Base-by-base conservation (phyloP, 2,113 vertebrate genomes). In the Stictonetta naevosa region DNA sequence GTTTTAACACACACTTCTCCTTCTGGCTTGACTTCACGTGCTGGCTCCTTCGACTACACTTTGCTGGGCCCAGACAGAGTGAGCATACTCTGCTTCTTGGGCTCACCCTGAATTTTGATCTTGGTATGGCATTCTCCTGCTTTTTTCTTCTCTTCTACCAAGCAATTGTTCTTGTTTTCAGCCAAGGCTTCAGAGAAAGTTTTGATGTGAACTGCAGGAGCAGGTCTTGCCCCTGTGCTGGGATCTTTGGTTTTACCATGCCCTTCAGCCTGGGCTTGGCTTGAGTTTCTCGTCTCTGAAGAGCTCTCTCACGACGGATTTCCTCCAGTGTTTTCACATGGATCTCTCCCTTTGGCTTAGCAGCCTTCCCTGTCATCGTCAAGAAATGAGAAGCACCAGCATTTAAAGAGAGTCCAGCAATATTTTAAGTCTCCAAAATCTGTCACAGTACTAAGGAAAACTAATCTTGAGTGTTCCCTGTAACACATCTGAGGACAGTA, bases 271-370 rank as follows among this genome's bases (percentile, higher is more conserved):
- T 96, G 90, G 34, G 56, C 69, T 82, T 96, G 23, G 64, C 90
- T n/a, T 95, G 95, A 46, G 92, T 36, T 4, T 98, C 97, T 44
- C 95, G 96, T 73, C 97, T 97, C 79, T 98, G 98, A 60, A 34
- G 96, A 25, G 98, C 98, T 93, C 98, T 99, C 94, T 99, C 99
- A 58, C 98, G 98, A 17, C 97, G 98, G 82, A 99, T 99, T 96
- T 99, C 99, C 93, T 99, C 98, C 59, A 99, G 97, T 4, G 99
- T 99, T 97, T 99, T 99, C 88, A 99, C 98, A 2, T 91, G 98
- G 46, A 99, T 98, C 87, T 98, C 98, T 75, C 97, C 97, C 7
- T 97, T 64, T 48, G 96, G 86, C 46, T 97, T 98, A 46, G 96
- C 77, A 67, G 88, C 82, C 68, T 92, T 96, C 44, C 98, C 98